Percentiles rank a stretch among this genome's conserved stretches.
phyloP scores from a whole-genome alignment of 2,797 vertebrate species.

The Crocidura indochinensis region DNA sequence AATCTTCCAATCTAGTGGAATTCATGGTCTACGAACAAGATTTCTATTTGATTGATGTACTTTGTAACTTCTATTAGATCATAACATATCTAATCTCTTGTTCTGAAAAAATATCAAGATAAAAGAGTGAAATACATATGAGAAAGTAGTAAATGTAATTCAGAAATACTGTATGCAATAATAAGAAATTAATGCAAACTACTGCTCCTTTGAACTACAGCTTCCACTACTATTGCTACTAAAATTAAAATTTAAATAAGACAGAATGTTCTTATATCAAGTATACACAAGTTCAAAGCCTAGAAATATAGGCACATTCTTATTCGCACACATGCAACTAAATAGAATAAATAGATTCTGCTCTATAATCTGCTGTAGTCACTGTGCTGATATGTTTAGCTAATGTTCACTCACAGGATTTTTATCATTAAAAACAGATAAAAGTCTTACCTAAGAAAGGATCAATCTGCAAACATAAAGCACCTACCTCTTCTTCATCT shows the following conservation, averaged over 20 bases:
- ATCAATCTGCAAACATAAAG: neutral
- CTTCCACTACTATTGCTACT: too few species aligned
- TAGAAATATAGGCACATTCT: neutral
- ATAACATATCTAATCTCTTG: neutral
- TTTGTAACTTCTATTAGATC: neutral
- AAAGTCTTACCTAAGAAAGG: constrained; percentile 46
- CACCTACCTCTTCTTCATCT: constrained; percentile 32
- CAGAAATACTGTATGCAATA: neutral
- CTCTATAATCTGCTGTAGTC: neutral
- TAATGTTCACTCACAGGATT: constrained; percentile 30
- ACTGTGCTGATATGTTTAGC: neutral
- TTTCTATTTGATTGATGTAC: neutral
- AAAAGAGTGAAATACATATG: neutral
- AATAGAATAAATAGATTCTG: constrained; percentile 36
- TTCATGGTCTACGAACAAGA: neutral
- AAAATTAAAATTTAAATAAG: constrained; percentile 9
- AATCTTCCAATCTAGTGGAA: neutral
- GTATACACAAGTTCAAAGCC: neutral
- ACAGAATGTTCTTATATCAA: neutral
- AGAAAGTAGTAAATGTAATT: constrained; percentile 6
- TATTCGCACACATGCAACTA: neutral
- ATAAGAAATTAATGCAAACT: neutral
- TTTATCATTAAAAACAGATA: constrained; percentile 52
- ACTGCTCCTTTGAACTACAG: neutral
- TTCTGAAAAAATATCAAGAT: constrained; percentile 39